Evolutionary conservation across 2,888 invertebrate species (phyloP).

Genomic region (Pollenia labialis): DNA sequence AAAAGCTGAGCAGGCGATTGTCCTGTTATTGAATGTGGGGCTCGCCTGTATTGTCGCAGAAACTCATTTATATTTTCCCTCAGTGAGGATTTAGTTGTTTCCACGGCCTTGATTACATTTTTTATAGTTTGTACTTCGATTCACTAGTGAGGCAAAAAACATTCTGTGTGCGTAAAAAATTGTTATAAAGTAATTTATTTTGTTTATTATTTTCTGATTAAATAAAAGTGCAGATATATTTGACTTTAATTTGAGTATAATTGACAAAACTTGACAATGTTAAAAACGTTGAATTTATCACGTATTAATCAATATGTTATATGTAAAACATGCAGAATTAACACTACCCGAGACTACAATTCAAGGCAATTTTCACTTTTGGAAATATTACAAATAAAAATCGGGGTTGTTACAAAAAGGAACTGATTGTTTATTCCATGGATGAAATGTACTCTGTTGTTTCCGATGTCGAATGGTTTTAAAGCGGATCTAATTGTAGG

Average conservation of each 20-base stretch:
- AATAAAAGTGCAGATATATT: not conserved
- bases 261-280: constrained; percentile 37
- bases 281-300: constrained; percentile 43
- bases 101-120: too few species aligned
- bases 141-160: constrained; percentile 3
- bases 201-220: constrained; percentile 39
- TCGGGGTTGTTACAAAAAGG: constrained; percentile 89
- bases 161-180: not conserved
- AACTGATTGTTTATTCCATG: constrained; percentile 93
- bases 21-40: too few species aligned
- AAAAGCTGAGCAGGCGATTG: too few species aligned
- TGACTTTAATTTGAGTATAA: not conserved
- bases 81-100: too few species aligned
- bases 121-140: too few species aligned
- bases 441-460: constrained; percentile 97
- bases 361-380: constrained; percentile 79
- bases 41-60: too few species aligned
- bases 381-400: constrained; percentile 84
- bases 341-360: constrained; percentile 62
- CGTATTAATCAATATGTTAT: not conserved
- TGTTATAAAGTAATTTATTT: constrained; percentile 25
- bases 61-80: too few species aligned
- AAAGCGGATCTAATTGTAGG: constrained; percentile 93
- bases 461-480: constrained; percentile 90
- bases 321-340: constrained; percentile 47